Evolutionary conservation across 2,113 vertebrate genomes (phyloP), one percentile per base, ranked within the genome.

Genomic region (Lipophrys pholis): DNA sequence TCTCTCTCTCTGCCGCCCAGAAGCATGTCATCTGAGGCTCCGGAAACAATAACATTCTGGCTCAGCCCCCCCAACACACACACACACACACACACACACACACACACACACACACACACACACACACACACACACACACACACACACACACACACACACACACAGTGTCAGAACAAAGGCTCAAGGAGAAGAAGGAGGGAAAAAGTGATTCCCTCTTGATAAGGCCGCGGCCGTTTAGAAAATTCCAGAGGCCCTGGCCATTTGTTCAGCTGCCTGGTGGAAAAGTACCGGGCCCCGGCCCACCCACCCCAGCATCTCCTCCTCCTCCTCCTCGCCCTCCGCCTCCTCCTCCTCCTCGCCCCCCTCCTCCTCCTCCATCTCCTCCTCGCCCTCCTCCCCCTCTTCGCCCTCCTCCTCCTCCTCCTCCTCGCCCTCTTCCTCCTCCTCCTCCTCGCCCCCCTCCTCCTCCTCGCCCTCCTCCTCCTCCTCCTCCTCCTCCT

Each of bases 241-340:
- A 69, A 66, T 80, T 86, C 67, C 70, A 85, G 69, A 70, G 69
- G 63, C 69, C 69, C 69, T 56, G 41, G 62, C 10, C 67, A 73
- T 79, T 90, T 81, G 58, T 82, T 81, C 48, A 66, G 68, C 82
- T 50, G 66, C 41, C 75, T 58, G 36, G 51, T 89, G 90, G 90
- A 92, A 92, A 92, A 89, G 80, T 91, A 88, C 88, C 60, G 64
- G 36, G 36, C 64, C 30, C 50, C 45, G 41, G 6, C 9, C 48
- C 60, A 67, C 21, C 40, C 48, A 46, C 45, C n/a, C n/a, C n/a
- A n/a, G n/a, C n/a, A n/a, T n/a, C n/a, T 7, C 0, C 30, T 59
- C 11, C 35, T 51, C 63, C 11, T 35, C 54, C 30, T 39, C 54
- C 30, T 71, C n/a, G n/a, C n/a, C n/a, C n/a, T n/a, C n/a, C n/a